Evolutionary conservation across 1,140 invertebrate genomes (phyloP), one percentile per base, ranked within the genome.

Genomic region (Tribolium madens): DNA sequence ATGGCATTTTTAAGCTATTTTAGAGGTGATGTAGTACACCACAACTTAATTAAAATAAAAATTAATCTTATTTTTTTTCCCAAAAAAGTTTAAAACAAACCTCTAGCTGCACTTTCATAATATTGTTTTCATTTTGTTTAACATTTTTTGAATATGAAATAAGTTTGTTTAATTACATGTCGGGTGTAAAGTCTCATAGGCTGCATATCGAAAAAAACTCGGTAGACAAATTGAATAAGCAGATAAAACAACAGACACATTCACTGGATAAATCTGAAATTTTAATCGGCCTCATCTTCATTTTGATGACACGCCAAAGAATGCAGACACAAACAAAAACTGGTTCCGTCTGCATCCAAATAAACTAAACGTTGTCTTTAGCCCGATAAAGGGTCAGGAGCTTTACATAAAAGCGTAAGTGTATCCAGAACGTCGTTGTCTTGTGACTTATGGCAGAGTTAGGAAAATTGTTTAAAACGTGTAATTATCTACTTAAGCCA

Each of bases 291-390:
- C 71, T 73, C 72, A 74, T 74, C 72, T 74, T 74, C 72, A 74
- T 74, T 74, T 74, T 60, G 72, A 42, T 57, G 71, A 74, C 72
- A 74, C 72, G 52, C 72, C 50, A 42, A 57, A 60, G 72, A 74
- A 74, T 47, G 72, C 72, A 74, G 72, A 74, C 72, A 47, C 50
- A 57, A 60, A 74, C 53, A 74, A 74, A 74, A 74, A 74, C 72
- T 74, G 50, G 72, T 74, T 74, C 53, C 53, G 47, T 50, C 72
- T 74, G 72, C 72, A 74, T 72, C 50, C 50, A 33, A 33, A 64
- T 64, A 64, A 64, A 33, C 57, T 33, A 64, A 64, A 64, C 31
- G 57, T 64, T 64, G 57, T 64, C 57, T 64, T 64, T 57, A 64
- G 26, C 26, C 52, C 7, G 57, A 64, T 64, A 64, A 33, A 64